Evolutionary conservation across 2,797 vertebrate species (phyloP).

Genomic region (Halcyon badia): DNA sequence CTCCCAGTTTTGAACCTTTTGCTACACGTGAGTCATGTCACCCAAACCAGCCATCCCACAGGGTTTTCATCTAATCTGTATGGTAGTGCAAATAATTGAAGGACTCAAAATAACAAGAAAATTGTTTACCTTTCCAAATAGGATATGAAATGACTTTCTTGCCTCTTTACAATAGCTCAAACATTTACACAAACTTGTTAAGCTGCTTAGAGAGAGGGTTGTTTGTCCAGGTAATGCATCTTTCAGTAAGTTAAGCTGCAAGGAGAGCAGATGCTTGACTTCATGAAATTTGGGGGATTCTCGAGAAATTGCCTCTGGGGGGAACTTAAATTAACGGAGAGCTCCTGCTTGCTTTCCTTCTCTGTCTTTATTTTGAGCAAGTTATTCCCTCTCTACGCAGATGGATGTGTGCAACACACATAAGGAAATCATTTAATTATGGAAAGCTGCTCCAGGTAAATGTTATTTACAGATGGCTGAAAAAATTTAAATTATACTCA

Average conservation of each 20-base stretch:
- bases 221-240: slow-evolving; percentile 54
- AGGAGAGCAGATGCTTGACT: slow-evolving; percentile 47
- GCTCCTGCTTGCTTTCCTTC: neutral
- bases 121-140: slow-evolving; percentile 41
- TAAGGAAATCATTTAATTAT: slow-evolving; percentile 57
- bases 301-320: slow-evolving; percentile 13
- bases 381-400: slow-evolving; percentile 31
- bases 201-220: slow-evolving; percentile 39
- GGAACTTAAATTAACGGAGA: slow-evolving; percentile 30
- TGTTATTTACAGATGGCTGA: slow-evolving; percentile 70
- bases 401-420: slow-evolving; percentile 30
- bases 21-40: neutral
- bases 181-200: slow-evolving; percentile 62
- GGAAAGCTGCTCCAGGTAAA: slow-evolving; percentile 76
- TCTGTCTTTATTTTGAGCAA: slow-evolving; percentile 47
- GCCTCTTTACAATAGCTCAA: slow-evolving; percentile 48
- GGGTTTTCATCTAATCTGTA: neutral
- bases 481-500: slow-evolving; percentile 46
- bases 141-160: slow-evolving; percentile 31
- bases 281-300: neutral
- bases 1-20: neutral
- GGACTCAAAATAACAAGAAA: slow-evolving; percentile 25
- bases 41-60: neutral
- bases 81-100: neutral
- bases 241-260: slow-evolving; percentile 6